Conservation (phyloP, 1,140 invertebrate genomes). For the Drosophila ambigua region DNA sequence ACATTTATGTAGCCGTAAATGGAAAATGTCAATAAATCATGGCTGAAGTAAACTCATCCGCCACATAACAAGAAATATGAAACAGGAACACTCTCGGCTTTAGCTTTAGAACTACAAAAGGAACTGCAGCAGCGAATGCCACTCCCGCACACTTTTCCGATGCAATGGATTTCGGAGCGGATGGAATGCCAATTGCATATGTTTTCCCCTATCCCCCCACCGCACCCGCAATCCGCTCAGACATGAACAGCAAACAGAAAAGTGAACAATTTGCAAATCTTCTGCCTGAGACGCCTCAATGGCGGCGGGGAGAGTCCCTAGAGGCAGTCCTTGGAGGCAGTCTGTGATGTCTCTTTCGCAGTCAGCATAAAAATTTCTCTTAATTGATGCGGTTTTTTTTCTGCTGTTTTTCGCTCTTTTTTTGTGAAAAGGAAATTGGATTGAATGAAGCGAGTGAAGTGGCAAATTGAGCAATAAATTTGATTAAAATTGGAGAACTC, state of each 20-base stretch:
- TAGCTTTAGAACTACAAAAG: not conserved
- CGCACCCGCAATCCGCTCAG: conserved; percentile 1
- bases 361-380: conserved; percentile 38
- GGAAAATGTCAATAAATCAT: conserved; percentile 82
- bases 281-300: conserved; percentile 9
- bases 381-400: conserved; percentile 41
- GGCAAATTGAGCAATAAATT: conserved; percentile 58
- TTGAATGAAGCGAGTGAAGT: conserved; percentile 40
- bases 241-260: conserved; percentile 12
- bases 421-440: conserved; percentile 32
- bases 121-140: not conserved
- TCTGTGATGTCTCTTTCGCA: conserved; percentile 10
- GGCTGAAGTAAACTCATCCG: conserved; percentile 14
- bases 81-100: conserved; percentile 57
- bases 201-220: no score
- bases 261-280: conserved; percentile 35
- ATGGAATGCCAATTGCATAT: no score
- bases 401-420: conserved; percentile 4
- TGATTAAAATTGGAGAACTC: conserved; percentile 38
- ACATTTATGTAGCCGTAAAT: conserved; percentile 80
- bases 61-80: conserved; percentile 42
- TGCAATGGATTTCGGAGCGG: no score
- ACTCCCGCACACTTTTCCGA: not conserved
- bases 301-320: not conserved
- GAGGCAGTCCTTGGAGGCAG: no score